These are phyloP conservation scores for Calameuta pallipes DNA, from an alignment of 2,888 invertebrate genomes.

Conservation along the genomic window DNA sequence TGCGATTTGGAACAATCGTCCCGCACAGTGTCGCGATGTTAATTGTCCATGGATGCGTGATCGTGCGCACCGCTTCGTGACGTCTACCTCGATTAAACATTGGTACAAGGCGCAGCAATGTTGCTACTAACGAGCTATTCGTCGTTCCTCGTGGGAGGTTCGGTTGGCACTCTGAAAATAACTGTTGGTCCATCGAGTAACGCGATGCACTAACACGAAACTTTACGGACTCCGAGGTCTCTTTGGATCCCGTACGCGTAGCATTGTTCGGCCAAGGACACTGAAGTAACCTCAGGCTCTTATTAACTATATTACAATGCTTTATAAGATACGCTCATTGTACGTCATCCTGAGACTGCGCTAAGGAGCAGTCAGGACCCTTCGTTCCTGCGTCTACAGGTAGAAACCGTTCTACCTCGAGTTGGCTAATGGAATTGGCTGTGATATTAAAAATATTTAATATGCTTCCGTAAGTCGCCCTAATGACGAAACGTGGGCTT, in stretches of 20 bases:
- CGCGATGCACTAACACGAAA: background rate
- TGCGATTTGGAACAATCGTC: background rate
- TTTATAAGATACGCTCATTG: background rate
- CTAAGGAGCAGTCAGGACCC: background rate
- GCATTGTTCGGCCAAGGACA: background rate
- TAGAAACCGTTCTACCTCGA: background rate
- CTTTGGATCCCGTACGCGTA: background rate
- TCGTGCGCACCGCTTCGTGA: constrained; percentile 41
- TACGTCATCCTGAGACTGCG: background rate
- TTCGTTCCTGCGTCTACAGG: background rate
- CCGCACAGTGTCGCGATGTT: background rate
- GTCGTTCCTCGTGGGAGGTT: background rate
- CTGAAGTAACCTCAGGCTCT: background rate
- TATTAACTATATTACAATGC: background rate
- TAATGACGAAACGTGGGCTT: background rate
- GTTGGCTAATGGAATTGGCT: background rate
- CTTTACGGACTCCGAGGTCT: background rate
- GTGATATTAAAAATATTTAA: background rate
- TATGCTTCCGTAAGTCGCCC: background rate
- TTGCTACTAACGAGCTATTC: constrained; percentile 11
- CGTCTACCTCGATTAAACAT: constrained; percentile 38
- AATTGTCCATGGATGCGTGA: constrained; percentile 13
- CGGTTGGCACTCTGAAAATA: background rate
- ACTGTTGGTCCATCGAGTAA: background rate
- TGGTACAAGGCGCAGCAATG: constrained; percentile 29